phyloP scores from a whole-genome alignment of 2,888 invertebrate species.

The Lithosia quadra region DNA sequence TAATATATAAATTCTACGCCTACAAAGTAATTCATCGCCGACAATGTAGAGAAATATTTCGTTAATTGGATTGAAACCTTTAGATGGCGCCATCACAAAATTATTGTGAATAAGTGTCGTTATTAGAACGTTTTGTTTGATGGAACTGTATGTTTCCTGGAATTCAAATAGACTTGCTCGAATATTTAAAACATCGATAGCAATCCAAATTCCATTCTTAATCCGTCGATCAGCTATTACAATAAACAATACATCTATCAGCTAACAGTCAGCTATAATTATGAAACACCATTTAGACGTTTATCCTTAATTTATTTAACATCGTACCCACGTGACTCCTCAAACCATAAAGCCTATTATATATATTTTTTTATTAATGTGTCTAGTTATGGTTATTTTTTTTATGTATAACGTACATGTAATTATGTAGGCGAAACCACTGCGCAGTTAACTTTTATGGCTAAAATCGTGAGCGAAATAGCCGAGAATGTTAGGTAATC shows the following conservation, averaged over 20 bases:
- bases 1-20: constrained; percentile 33
- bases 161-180: neutral
- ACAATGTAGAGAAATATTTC: constrained; percentile 40
- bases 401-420: constrained; percentile 20
- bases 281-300: constrained; percentile 18
- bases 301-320: constrained; percentile 37
- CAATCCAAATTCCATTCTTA: constrained; percentile 9
- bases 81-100: constrained; percentile 23
- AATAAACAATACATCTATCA: constrained; percentile 39
- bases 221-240: constrained; percentile 22
- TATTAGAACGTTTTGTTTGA: neutral
- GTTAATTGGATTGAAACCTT: constrained; percentile 50
- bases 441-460: constrained; percentile 49
- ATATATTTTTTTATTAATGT: constrained; percentile 28
- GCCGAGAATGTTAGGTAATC: constrained; percentile 77
- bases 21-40: constrained; percentile 27
- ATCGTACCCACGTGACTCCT: constrained; percentile 25
- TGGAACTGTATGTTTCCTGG: neutral
- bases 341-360: constrained; percentile 20
- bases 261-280: constrained; percentile 20
- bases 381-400: constrained; percentile 29
- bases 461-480: constrained; percentile 80
- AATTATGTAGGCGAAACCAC: constrained; percentile 31
- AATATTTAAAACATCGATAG: neutral
- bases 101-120: neutral